Conservation (phyloP, 2,113 vertebrate species). For the Datnioides undecimradiatus region DNA sequence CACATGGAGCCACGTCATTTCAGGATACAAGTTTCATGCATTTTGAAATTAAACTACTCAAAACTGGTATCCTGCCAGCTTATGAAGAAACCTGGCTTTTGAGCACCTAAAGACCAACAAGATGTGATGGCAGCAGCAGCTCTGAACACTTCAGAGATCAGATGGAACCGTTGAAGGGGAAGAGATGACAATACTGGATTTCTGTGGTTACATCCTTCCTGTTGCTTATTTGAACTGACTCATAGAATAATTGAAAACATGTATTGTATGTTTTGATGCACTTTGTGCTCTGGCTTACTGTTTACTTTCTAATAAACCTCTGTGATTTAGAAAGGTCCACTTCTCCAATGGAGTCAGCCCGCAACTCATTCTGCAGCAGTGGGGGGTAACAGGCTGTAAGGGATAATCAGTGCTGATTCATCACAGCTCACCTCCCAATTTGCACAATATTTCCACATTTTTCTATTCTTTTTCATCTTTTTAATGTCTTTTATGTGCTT, state of each 20-base stretch:
- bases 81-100: neutral
- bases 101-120: neutral
- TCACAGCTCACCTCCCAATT: conserved; percentile 20
- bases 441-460: conserved; percentile 25
- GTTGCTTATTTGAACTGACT: conserved; percentile 30
- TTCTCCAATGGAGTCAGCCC: conserved; percentile 5
- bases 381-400: conserved; percentile 29
- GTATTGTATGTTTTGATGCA: conserved; percentile 21
- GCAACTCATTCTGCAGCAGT: conserved; percentile 20
- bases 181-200: conserved; percentile 7
- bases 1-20: neutral
- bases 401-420: conserved; percentile 50
- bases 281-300: conserved; percentile 7
- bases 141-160: neutral
- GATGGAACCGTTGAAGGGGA: neutral
- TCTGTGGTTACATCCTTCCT: neutral
- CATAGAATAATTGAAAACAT: conserved; percentile 43
- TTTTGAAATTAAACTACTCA: conserved; percentile 12
- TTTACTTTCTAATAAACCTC: conserved; percentile 39
- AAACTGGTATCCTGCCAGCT: neutral
- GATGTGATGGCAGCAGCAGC: neutral
- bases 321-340: conserved; percentile 39
- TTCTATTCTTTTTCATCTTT: conserved; percentile 9
- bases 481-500: neutral
- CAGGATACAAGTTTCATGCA: neutral